Evolutionary conservation across 2,888 invertebrate genomes (phyloP).

Genomic region (Caenorhabditis sinica): DNA sequence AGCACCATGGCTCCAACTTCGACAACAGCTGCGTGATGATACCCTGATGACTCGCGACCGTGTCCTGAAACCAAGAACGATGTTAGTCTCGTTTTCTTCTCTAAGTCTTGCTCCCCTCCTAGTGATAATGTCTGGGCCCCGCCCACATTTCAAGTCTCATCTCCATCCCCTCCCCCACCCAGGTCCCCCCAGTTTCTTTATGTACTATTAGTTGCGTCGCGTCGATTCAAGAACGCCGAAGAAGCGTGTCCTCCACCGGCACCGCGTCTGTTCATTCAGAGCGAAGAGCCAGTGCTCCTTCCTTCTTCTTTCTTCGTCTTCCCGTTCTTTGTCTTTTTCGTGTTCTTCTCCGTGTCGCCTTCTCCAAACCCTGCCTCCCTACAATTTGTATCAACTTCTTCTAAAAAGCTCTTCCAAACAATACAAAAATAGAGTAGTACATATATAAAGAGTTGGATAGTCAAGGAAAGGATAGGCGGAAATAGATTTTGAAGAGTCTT

Average conservation of each 20-base stretch:
- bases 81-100: not conserved
- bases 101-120: conserved; percentile 17
- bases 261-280: conserved; percentile 64
- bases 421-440: not conserved
- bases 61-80: conserved; percentile 66
- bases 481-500: too few relatives aligned
- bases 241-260: conserved; percentile 60
- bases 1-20: conserved; percentile 84
- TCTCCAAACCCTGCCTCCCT: conserved; percentile 41
- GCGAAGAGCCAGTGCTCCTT: conserved; percentile 35
- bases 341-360: conserved; percentile 21
- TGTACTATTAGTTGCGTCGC: conserved; percentile 56
- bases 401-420: conserved; percentile 26
- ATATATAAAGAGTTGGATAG: conserved; percentile 5
- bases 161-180: conserved; percentile 13
- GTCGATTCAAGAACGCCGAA: conserved; percentile 60
- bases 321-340: conserved; percentile 30
- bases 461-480: not conserved
- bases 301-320: conserved; percentile 9
- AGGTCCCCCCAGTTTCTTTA: conserved; percentile 1
- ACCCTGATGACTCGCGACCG: conserved; percentile 76
- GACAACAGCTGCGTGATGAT: conserved; percentile 80
- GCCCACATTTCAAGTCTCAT: conserved; percentile 33
- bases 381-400: conserved; percentile 48
- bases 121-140: conserved; percentile 17